phyloP scores from a whole-genome alignment of 1,140 invertebrate species.

The Artemia franciscana region DNA sequence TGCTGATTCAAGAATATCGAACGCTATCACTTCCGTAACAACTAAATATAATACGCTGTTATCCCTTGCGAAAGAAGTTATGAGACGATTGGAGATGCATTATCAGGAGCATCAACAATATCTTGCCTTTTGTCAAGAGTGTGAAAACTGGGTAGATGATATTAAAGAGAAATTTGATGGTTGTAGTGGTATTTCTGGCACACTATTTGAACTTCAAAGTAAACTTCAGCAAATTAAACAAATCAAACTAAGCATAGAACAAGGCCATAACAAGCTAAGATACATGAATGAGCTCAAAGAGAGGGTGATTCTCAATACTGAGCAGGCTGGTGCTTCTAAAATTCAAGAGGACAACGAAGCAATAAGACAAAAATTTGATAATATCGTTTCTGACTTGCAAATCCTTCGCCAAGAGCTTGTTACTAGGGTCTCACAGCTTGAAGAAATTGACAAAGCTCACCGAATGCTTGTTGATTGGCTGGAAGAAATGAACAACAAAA shows the following conservation, averaged over 20 bases:
- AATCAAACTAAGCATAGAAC: slow-evolving; percentile 58
- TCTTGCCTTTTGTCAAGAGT: slow-evolving; percentile 65
- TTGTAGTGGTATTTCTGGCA: slow-evolving; percentile 39
- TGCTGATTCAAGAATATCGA: slow-evolving; percentile 74
- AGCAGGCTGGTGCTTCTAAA: slow-evolving; percentile 54
- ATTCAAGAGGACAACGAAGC: slow-evolving; percentile 73
- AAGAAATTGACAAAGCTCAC: slow-evolving; percentile 56
- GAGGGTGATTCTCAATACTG: slow-evolving; percentile 72
- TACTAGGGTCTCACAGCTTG: slow-evolving; percentile 41
- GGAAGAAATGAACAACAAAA: slow-evolving; percentile 55
- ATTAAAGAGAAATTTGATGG: slow-evolving; percentile 57
- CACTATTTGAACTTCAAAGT: slow-evolving; percentile 49
- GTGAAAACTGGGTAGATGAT: slow-evolving; percentile 67
- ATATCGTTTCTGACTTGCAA: slow-evolving; percentile 49
- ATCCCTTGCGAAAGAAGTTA: slow-evolving; percentile 73
- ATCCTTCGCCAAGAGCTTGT: slow-evolving; percentile 46
- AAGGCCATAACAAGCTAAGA: slow-evolving; percentile 65
- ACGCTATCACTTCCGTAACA: slow-evolving; percentile 74
- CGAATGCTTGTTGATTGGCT: slow-evolving; percentile 57
- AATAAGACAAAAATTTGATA: slow-evolving; percentile 66
- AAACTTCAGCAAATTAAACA: slow-evolving; percentile 60
- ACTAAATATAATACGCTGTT: slow-evolving; percentile 82
- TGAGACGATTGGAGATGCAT: slow-evolving; percentile 65
- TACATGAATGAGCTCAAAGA: slow-evolving; percentile 77
- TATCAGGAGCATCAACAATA: slow-evolving; percentile 39